A percentile compares a stretch with the other conserved stretches of the same genome.
Conservation (phyloP, 2,113 vertebrate genomes). For the Myxocyprinus asiaticus region DNA sequence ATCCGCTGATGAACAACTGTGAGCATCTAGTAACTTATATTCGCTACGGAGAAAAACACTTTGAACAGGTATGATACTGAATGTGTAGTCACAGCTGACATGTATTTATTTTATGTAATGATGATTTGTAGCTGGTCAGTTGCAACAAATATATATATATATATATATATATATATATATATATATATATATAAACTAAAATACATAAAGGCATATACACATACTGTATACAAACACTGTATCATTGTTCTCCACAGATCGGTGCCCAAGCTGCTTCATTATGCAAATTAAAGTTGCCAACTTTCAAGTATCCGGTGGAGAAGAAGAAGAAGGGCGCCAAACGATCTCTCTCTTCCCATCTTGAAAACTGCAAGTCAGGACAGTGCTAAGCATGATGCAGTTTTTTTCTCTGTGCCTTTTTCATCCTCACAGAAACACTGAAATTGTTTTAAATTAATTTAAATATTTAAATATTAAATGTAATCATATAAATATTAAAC, state of each 20-base stretch:
- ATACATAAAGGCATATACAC: too few relatives aligned
- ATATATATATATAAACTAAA: background rate
- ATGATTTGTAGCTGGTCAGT: background rate
- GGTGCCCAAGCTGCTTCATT: background rate
- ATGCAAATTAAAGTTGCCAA: background rate
- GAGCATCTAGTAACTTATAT: background rate
- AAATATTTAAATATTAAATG: background rate
- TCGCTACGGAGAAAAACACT: constrained; percentile 6
- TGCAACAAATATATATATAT: background rate
- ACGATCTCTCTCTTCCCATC: background rate
- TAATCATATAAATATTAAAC: background rate
- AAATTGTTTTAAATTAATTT: background rate
- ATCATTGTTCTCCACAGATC: background rate
- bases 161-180: too few relatives aligned
- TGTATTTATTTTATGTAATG: background rate
- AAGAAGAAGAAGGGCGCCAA: background rate
- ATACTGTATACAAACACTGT: background rate
- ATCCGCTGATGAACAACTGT: background rate
- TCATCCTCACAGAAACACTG: background rate
- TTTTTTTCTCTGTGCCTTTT: background rate
- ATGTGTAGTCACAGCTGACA: background rate
- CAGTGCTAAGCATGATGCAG: too few relatives aligned
- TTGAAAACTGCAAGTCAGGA: background rate
- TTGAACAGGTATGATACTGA: background rate
- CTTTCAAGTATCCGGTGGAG: background rate